A percentile compares a stretch with the other conserved stretches of the same genome.
Evolutionary conservation across 2,113 vertebrate genomes (phyloP).

Genomic region (Dromiciops gliroides): DNA sequence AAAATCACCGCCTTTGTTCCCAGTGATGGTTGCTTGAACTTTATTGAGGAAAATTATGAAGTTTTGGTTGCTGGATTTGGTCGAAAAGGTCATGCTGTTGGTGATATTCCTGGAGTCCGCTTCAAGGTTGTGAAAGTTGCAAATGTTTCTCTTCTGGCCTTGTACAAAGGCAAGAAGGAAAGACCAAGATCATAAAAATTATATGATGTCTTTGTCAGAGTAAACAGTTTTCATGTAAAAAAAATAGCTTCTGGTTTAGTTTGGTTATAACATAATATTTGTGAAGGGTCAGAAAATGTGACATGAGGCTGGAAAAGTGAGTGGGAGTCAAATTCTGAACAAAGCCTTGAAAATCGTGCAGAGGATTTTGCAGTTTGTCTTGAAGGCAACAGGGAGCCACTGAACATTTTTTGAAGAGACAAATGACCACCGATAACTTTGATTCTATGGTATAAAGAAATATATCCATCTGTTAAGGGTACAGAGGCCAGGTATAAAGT

Average conservation of each 20-base stretch:
- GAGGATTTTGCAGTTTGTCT: neutral
- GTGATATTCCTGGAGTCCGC: too few species aligned
- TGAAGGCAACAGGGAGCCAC: neutral
- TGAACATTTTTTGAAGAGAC: neutral
- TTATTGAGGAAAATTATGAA: too few species aligned
- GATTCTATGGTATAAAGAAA: neutral
- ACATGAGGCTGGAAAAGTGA: neutral
- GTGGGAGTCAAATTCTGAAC: neutral
- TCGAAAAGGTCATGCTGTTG: too few species aligned
- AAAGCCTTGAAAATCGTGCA: neutral
- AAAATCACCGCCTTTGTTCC: too few species aligned
- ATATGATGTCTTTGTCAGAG: too few species aligned
- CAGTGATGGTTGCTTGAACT: too few species aligned
- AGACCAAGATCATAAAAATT: too few species aligned
- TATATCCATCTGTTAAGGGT: neutral
- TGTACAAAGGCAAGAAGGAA: too few species aligned
- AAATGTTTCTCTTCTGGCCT: too few species aligned
- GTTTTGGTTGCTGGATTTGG: too few species aligned
- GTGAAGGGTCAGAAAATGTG: neutral
- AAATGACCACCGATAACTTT: neutral
- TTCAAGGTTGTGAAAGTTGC: too few species aligned
- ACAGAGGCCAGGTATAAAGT: neutral
- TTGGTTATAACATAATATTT: neutral
- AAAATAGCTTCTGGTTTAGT: neutral
- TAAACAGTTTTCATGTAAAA: too few species aligned